Percentiles rank a stretch among this genome's conserved stretches.
Conservation (phyloP, 2,797 vertebrate genomes). For the Periparus ater region DNA sequence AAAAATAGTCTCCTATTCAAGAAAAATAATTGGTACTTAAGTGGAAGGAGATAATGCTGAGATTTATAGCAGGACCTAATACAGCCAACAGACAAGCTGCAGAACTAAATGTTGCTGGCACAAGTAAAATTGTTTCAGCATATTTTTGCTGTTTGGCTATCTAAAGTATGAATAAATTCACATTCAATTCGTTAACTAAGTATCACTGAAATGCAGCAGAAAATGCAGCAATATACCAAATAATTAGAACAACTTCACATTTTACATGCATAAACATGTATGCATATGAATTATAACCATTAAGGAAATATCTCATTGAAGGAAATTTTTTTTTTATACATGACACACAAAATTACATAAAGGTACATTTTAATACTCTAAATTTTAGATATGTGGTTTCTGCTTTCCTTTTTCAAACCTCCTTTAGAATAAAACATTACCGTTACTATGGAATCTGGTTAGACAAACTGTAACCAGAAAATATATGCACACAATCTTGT, state of each 20-base stretch:
- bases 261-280: not conserved
- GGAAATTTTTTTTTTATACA: not conserved
- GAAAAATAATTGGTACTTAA: not conserved
- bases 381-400: not conserved
- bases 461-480: not conserved
- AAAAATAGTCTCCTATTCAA: not conserved
- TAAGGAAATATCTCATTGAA: not conserved
- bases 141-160: not conserved
- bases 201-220: not conserved
- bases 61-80: not conserved
- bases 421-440: not conserved
- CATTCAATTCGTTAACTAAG: not conserved
- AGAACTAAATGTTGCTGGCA: not conserved
- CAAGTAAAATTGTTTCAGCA: not conserved
- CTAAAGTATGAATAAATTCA: not conserved
- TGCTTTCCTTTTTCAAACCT: not conserved
- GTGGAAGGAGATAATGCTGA: not conserved
- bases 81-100: not conserved
- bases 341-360: not conserved
- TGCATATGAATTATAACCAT: rapidly evolving
- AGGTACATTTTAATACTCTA: not conserved
- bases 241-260: not conserved
- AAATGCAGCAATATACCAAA: not conserved
- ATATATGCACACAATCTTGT: not conserved
- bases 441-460: not conserved